Evolutionary conservation across 2,888 invertebrate genomes (phyloP), one percentile per base, ranked within the genome.

Genomic region (Plemyria rubiginata): DNA sequence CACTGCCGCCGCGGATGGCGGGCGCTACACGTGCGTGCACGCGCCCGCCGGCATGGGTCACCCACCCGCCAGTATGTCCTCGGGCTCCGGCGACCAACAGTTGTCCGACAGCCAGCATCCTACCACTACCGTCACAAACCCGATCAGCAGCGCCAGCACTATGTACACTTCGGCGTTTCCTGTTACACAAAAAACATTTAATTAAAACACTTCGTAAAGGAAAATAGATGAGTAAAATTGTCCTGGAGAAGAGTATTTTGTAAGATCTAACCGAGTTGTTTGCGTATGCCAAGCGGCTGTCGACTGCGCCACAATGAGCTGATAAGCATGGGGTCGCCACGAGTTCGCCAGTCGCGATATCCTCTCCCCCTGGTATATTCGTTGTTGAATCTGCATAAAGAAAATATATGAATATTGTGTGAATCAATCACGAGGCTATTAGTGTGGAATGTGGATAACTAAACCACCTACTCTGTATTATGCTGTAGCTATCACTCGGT

Each of bases 31-130:
- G 82, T 91, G 92, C 84, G 93, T 91, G 90, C 94, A 93, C 76
- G 87, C 93, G 90, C 94, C 94, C 93, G 94, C 93, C 94, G 91
- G 90, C 85, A 93, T 92, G 93, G 94, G 95, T 95, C 95, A 96
- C 89, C 95, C 95, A 82, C 95, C 93, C 76, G 95, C 94, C 78
- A 95, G 87, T 62, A 93, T 88, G 79, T 94, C 94, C 79, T 95
- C 95, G 62, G 96, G 95, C 83, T 96, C 96, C 71, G 96, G 95
- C 59, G 96, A 95, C 96, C 96, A 96, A 86, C 96, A 96, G 90
- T 96, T 96, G 94, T 96, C 96, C 41, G 95, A 95, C 62, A 96
- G 91, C 96, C 96, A 96, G 88, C 96, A 96, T 74, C 96, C 96
- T 75, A 96, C 95, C 73, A 96, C 95, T 62, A 96, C 95, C 12